Base-by-base conservation (phyloP, 2,113 vertebrate genomes). In the Morone saxatilis region DNA sequence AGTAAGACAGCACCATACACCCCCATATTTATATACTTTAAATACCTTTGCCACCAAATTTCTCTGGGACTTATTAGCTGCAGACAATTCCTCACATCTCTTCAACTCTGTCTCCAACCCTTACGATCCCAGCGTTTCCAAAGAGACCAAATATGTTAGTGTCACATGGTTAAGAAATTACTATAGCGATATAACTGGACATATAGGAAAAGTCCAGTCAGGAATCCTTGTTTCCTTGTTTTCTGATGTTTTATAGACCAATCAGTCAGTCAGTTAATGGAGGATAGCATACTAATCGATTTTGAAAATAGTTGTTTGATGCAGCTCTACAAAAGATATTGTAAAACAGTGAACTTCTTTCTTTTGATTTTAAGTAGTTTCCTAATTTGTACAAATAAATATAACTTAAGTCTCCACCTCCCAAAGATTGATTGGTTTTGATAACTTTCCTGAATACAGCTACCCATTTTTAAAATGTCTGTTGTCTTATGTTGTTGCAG, bases 401-500 rank as follows among this genome's bases (percentile, higher is more conserved):
- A 10, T 40, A 16, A 38, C 13, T 43, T 63, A 3, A 43, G 0
- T 12, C 9, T 43, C 61, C 19, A 22, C 1, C 10, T 63, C 38
- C 8, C 12, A 57, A 22, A 25, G 22, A 54, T n/a, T 54, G 20
- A 10, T 47, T 47, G 31, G 25, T 69, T 60, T 20, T 17, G 25
- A 56, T 56, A 14, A 41, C 7, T 48, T 38, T 22, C 12, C 22
- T 47, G 6, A 36, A 48, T 20, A 22, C 20, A 11, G 12, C 45
- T 41, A 25, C 19, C 7, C 1, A 6, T 47, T 6, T 77, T 22
- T 10, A 20, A 38, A 40, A 38, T 67, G 0, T 10, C 6, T 83
- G 6, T 56, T 80, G 5, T 86, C 0, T 62, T 69, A 75, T 0
- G 61, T 63, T 89, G 59, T 88, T 96, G 94, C 95, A 97, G 92